Percentiles rank a stretch among this genome's conserved stretches.
Conservation (phyloP, 2,888 invertebrate species). For the Doris montereyensis region DNA sequence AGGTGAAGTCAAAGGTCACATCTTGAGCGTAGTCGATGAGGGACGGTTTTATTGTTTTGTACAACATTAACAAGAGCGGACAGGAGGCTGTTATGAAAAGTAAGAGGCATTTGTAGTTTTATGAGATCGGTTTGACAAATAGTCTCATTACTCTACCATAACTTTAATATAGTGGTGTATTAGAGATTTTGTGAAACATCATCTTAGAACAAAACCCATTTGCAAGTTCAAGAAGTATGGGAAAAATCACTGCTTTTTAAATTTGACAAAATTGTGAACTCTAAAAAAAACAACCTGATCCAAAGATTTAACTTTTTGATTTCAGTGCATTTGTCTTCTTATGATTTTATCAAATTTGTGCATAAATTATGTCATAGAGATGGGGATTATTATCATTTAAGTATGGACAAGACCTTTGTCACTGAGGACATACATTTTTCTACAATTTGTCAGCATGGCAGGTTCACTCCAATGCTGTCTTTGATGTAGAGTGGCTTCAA, state of each 20-base stretch:
- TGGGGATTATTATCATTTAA: too few relatives aligned
- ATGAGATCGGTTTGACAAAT: not conserved
- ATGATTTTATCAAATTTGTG: not conserved
- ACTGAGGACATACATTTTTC: too few relatives aligned
- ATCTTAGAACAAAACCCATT: too few relatives aligned
- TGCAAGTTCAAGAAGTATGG: too few relatives aligned
- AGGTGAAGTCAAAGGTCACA: slow-evolving; percentile 72
- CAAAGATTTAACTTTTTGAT: too few relatives aligned
- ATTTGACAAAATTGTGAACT: not conserved
- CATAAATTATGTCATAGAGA: not conserved
- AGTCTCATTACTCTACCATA: too few relatives aligned
- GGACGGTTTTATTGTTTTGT: slow-evolving; percentile 82
- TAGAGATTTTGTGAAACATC: too few relatives aligned
- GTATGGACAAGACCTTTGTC: too few relatives aligned
- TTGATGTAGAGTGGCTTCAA: slow-evolving; percentile 90
- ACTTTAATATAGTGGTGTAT: too few relatives aligned
- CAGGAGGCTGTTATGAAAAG: slow-evolving; percentile 55
- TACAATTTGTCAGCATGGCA: slow-evolving; percentile 60
- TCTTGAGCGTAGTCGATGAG: slow-evolving; percentile 88
- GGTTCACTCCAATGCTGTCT: slow-evolving; percentile 88
- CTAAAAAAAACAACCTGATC: too few relatives aligned
- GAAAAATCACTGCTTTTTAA: not conserved
- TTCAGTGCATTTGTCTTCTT: not conserved
- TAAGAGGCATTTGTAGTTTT: slow-evolving; percentile 36
- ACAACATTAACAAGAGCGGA: slow-evolving; percentile 70